Conservation (phyloP, 2,113 vertebrate species). For the Peucedramus taeniatus region DNA sequence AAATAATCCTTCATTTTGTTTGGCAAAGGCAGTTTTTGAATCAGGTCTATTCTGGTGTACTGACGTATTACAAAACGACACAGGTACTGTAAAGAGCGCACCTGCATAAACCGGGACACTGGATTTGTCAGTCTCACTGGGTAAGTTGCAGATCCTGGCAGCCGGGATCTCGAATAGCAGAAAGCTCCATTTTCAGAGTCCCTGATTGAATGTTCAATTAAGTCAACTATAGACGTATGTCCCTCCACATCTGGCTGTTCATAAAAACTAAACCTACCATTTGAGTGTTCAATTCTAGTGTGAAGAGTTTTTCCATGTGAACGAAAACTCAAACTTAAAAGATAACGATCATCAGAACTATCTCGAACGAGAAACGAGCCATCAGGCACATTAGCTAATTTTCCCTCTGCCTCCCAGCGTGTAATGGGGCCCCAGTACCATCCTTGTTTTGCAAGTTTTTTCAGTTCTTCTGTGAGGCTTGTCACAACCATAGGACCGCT, state of each 20-base stretch:
- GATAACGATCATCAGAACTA: constrained; percentile 95
- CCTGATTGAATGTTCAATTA: constrained; percentile 96
- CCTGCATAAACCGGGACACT: constrained; percentile 98
- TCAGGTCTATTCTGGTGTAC: constrained; percentile 97
- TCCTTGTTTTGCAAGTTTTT: constrained; percentile 94
- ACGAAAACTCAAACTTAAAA: constrained; percentile 96
- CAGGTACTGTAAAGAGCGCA: constrained; percentile 96
- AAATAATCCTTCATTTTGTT: constrained; percentile 99
- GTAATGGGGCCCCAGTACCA: constrained; percentile 99
- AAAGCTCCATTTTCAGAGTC: constrained; percentile 98
- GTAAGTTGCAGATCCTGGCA: constrained; percentile 95
- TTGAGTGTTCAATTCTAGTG: constrained; percentile 97
- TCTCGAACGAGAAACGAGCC: constrained; percentile 96
- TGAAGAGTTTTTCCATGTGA: constrained; percentile 96
- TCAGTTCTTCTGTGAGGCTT: constrained; percentile 96
- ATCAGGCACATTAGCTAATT: constrained; percentile 88
- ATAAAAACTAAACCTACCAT: constrained; percentile 98
- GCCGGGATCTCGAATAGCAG: constrained; percentile 95
- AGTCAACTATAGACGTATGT: constrained; percentile 95
- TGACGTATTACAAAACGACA: constrained; percentile 98
- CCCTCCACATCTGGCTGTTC: constrained; percentile 98
- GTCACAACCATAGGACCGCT: constrained; percentile 95
- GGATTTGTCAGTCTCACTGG: constrained; percentile 95
- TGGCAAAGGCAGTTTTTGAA: constrained; percentile 99
- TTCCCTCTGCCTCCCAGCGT: constrained; percentile 96